Percentiles rank a stretch among this genome's conserved stretches.
Evolutionary conservation across 2,888 invertebrate species (phyloP).

Genomic region (Willowsia nigromaculata): DNA sequence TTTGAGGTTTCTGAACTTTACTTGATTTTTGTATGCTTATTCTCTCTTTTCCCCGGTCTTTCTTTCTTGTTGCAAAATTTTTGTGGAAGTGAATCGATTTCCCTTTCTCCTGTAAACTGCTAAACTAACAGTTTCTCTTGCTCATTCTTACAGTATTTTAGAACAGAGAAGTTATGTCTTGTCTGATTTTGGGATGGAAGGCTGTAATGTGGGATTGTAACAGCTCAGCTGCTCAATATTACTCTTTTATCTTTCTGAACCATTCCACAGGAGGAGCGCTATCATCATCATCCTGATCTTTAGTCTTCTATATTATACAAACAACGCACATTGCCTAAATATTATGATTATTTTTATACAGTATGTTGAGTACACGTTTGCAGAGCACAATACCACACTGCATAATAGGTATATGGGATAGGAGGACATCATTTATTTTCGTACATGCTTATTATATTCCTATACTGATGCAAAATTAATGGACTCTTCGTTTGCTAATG

Average conservation of each 20-base stretch:
- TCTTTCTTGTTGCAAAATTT: neutral
- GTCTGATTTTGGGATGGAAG: slow-evolving; percentile 12
- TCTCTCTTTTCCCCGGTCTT: neutral
- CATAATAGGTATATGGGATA: neutral
- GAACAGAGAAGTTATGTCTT: neutral
- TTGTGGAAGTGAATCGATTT: slow-evolving; percentile 50
- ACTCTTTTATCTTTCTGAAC: slow-evolving; percentile 30
- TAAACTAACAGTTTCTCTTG: neutral
- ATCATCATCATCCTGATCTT: slow-evolving; percentile 26
- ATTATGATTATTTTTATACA: slow-evolving; percentile 14
- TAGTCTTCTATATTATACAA: slow-evolving; percentile 11
- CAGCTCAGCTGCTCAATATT: neutral
- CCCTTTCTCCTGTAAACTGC: slow-evolving; percentile 1
- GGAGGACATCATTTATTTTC: neutral
- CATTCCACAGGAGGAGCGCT: neutral
- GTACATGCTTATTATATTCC: neutral
- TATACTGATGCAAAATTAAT: slow-evolving; percentile 72
- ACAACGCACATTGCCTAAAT: slow-evolving; percentile 14
- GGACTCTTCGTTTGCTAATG: slow-evolving; percentile 67
- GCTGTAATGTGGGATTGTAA: neutral
- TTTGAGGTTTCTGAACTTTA: slow-evolving; percentile 56
- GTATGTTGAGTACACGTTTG: neutral
- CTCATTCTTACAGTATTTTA: neutral
- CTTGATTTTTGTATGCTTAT: neutral
- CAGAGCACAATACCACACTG: neutral